A percentile compares a stretch with the other conserved stretches of the same genome.
Conservation (phyloP, 1,140 invertebrate genomes). For the Drosophila willistoni region DNA sequence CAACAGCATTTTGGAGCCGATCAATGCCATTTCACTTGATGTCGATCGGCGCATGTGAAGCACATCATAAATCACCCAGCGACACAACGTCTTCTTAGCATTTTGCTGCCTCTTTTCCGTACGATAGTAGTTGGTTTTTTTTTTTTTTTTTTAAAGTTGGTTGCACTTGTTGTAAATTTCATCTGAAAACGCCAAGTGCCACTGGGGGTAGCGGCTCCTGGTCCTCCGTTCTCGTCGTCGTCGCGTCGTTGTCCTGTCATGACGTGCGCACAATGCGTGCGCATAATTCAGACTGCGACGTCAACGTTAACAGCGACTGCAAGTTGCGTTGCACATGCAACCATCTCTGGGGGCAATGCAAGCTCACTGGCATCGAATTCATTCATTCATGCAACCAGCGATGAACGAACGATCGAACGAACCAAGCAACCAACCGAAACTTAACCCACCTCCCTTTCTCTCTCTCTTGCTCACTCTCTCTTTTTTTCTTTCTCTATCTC, state of each 20-base stretch:
- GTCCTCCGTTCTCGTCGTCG: conserved; percentile 24
- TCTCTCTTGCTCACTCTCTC: not conserved
- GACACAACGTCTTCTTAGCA: conserved; percentile 64
- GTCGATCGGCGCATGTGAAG: conserved; percentile 62
- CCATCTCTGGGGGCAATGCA: conserved; percentile 36
- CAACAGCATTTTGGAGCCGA: conserved; percentile 69
- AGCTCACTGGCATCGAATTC: conserved; percentile 36
- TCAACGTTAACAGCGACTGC: conserved; percentile 31
- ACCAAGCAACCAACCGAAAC: not conserved
- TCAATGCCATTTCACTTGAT: conserved; percentile 77
- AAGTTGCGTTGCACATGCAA: conserved; percentile 65
- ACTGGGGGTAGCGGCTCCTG: conserved; percentile 36
- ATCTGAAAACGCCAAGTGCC: conserved; percentile 72
- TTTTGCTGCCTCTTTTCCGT: conserved; percentile 31
- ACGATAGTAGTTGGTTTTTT: too few relatives aligned
- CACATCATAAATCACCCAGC: conserved; percentile 75
- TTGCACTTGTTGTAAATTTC: conserved; percentile 79
- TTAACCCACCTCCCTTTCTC: not conserved
- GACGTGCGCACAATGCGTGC: conserved; percentile 81
- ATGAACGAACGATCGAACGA: not conserved
- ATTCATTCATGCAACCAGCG: conserved; percentile 69
- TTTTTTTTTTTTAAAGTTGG: conserved; percentile 21
- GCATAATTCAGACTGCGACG: conserved; percentile 72
- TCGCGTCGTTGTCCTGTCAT: conserved; percentile 44
- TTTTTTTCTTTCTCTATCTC: not conserved